phyloP scores from a whole-genome alignment of 2,113 vertebrate species.

The Rhineura floridana region DNA sequence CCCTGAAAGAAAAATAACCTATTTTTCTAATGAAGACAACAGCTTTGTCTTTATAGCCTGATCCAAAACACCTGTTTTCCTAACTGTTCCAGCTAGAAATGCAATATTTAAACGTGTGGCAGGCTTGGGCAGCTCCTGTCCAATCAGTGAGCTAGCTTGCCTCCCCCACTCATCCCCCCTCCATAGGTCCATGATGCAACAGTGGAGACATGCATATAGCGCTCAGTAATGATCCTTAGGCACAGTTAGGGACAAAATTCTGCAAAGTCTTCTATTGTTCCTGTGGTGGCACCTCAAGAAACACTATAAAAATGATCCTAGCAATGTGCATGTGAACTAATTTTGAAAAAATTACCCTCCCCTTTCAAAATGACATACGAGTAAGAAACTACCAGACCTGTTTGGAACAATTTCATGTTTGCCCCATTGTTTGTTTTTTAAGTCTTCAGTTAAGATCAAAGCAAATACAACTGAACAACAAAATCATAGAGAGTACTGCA shows the following conservation, averaged over 20 bases:
- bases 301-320: not conserved
- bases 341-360: not conserved
- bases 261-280: not conserved
- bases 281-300: not conserved
- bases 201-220: not conserved
- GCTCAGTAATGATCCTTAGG: not conserved
- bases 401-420: constrained; percentile 24
- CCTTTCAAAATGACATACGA: not conserved
- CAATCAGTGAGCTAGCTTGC: not conserved
- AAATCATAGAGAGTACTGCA: not conserved
- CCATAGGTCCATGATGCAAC: not conserved
- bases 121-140: too few species aligned
- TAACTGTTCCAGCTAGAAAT: too few species aligned
- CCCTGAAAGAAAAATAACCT: too few species aligned
- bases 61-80: too few species aligned
- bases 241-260: not conserved
- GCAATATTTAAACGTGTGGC: not conserved
- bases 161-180: too few species aligned
- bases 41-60: too few species aligned
- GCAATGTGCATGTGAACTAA: not conserved
- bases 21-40: too few species aligned
- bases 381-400: not conserved
- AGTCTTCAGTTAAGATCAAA: constrained; percentile 28
- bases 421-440: constrained; percentile 8
- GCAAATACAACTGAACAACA: not conserved